A percentile compares a stretch with the other conserved stretches of the same genome.
phyloP scores from a whole-genome alignment of 2,888 invertebrate species.

The Ernsta delagoae region DNA sequence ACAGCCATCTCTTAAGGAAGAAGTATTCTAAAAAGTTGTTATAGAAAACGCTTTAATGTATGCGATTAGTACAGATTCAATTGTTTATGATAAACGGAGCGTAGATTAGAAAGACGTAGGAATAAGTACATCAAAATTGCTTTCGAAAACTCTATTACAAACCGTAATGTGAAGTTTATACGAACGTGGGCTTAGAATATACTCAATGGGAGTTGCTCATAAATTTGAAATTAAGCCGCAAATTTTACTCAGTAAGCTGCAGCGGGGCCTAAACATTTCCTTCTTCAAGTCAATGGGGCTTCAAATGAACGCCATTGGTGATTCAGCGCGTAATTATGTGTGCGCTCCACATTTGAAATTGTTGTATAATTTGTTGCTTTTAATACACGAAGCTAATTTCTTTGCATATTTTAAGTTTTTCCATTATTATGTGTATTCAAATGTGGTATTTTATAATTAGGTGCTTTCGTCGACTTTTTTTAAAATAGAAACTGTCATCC shows the following conservation, averaged over 20 bases:
- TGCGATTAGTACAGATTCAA: too few species aligned
- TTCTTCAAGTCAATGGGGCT: constrained; percentile 18
- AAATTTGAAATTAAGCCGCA: constrained; percentile 19
- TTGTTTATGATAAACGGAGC: too few species aligned
- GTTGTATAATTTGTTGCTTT: background rate
- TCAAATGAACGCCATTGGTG: constrained; percentile 11
- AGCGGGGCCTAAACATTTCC: constrained; percentile 14
- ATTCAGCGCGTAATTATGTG: background rate
- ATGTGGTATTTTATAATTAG: too few species aligned
- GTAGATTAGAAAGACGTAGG: too few species aligned
- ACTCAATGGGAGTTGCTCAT: constrained; percentile 4
- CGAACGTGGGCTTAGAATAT: background rate
- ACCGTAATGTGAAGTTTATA: background rate
- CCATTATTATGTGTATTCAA: too few species aligned
- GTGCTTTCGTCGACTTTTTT: too few species aligned
- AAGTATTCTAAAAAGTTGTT: too few species aligned
- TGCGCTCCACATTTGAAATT: background rate
- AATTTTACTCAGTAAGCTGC: constrained; percentile 12
- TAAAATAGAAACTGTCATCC: too few species aligned
- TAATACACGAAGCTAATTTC: background rate
- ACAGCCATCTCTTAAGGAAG: too few species aligned
- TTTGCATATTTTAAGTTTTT: too few species aligned
- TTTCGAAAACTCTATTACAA: background rate
- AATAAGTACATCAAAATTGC: background rate
- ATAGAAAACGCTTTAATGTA: too few species aligned